phyloP scores from a whole-genome alignment of 2,888 invertebrate species.

The Venusia cambrica region DNA sequence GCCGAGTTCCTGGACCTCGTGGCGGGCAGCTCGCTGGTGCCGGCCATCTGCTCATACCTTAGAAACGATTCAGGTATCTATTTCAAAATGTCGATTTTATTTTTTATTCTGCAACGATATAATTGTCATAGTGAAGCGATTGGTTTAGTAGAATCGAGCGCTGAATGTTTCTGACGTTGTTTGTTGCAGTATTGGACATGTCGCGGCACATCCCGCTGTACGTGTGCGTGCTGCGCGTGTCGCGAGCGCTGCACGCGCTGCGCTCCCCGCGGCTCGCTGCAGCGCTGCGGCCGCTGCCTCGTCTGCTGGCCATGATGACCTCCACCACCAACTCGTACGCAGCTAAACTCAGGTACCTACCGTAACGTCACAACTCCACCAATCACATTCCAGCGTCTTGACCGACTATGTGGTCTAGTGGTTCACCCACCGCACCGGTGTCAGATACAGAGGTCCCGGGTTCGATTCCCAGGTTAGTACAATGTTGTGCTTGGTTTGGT shows the following conservation, averaged over 20 bases:
- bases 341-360: slow-evolving; percentile 85
- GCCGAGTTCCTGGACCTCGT: slow-evolving; percentile 88
- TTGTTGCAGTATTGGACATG: slow-evolving; percentile 96
- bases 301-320: slow-evolving; percentile 92
- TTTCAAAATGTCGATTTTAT: too few relatives aligned
- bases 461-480: too few relatives aligned
- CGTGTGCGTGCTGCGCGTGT: slow-evolving; percentile 89
- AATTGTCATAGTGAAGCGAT: too few relatives aligned
- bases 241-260: slow-evolving; percentile 89
- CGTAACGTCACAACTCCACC: neutral
- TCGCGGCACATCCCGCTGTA: slow-evolving; percentile 97
- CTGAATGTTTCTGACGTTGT: too few relatives aligned
- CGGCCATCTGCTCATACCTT: slow-evolving; percentile 93
- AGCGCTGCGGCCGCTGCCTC: slow-evolving; percentile 83
- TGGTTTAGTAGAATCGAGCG: too few relatives aligned
- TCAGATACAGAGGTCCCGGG: too few relatives aligned
- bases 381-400: neutral
- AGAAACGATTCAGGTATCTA: slow-evolving; percentile 96
- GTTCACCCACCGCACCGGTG: too few relatives aligned
- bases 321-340: slow-evolving; percentile 96
- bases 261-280: slow-evolving; percentile 83
- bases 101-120: too few relatives aligned
- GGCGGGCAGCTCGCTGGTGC: slow-evolving; percentile 90
- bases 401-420: too few relatives aligned
- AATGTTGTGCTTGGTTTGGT: too few relatives aligned